Conservation (phyloP, 2,797 vertebrate species). For the Lycodopsis pacificus region DNA sequence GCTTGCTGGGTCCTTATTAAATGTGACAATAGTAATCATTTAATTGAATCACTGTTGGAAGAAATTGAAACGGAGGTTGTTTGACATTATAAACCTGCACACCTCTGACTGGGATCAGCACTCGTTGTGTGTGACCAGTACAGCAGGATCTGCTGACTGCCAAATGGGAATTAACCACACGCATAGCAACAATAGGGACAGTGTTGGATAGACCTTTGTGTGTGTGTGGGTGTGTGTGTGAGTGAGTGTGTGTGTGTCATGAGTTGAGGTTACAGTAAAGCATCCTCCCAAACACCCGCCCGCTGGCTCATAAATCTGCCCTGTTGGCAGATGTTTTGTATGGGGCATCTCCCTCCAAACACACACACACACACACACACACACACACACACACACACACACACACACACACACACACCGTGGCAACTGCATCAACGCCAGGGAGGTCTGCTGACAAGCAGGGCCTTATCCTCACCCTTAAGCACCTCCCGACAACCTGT, state of each 20-base stretch:
- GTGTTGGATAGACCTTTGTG: slow-evolving; percentile 43
- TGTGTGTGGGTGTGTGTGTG: slow-evolving; percentile 19
- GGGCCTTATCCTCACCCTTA: slow-evolving; percentile 59
- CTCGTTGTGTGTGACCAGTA: slow-evolving; percentile 16
- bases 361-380: slow-evolving; percentile 14
- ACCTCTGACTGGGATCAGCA: slow-evolving; percentile 6
- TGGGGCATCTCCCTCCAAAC: slow-evolving; percentile 51
- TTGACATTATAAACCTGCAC: background rate
- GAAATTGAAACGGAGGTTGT: background rate
- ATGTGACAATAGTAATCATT: background rate
- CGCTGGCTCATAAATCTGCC: slow-evolving; percentile 66
- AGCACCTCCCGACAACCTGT: slow-evolving; percentile 52
- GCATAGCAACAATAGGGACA: slow-evolving; percentile 59
- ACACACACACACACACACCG: slow-evolving; percentile 32
- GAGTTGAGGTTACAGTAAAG: slow-evolving; percentile 57
- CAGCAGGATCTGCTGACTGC: slow-evolving; percentile 59
- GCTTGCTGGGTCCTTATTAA: background rate
- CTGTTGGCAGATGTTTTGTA: slow-evolving; percentile 71
- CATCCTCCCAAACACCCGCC: slow-evolving; percentile 53
- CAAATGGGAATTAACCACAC: slow-evolving; percentile 49
- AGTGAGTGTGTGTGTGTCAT: slow-evolving; percentile 23
- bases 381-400: slow-evolving; percentile 9
- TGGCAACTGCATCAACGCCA: slow-evolving; percentile 46
- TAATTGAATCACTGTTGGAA: background rate
- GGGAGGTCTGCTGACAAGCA: slow-evolving; percentile 71